Base-by-base conservation (phyloP, 2,888 invertebrate species). In the Ochlodes sylvanus region DNA sequence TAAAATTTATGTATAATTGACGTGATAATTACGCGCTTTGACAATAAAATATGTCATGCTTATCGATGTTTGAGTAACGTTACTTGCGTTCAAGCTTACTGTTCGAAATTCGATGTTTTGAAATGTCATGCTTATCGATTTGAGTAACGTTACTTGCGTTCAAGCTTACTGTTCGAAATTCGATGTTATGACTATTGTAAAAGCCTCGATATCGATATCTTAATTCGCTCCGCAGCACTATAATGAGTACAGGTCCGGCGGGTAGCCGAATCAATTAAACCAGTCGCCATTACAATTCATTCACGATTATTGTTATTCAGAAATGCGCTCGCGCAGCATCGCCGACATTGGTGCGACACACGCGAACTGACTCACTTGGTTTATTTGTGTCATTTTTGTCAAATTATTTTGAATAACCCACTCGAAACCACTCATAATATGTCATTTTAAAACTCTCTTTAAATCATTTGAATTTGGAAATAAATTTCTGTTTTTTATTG, bases 231-330 rank as follows among this genome's bases (percentile, higher is more conserved):
- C 68, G 66, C 77, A 74, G 73, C 77, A 69, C 76, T 79, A 78
- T 69, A 42, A 62, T 68, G 69, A 71, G 74, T 84, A 85, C 87
- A 83, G 83, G 85, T 85, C 79, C 81, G 75, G 76, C 79, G 75
- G 78, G 79, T 78, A 79, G 77, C 79, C 75, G 81, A 85, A 86
- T 88, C 86, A 89, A 90, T 90, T 90, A 89, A 89, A 85, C 79
- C 77, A 76, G 74, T 82, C 78, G 82, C 82, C 84, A 89, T 88
- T 87, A 88, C 89, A 86, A 88, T 89, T 90, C 88, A 90, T 88
- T 92, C 90, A 90, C 81, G 82, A 90, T 89, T 89, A 89, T 88
- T 89, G 87, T 87, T 86, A 85, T 86, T 83, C 82, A 75, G 81
- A 76, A 75, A 80, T 79, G 84, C 82, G 82, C 78, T 72, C 72